Percentiles rank a stretch among this genome's conserved stretches.
Evolutionary conservation across 92 coral and sea anemone genomes (phyloP).

Genomic region (Virgularia gustaviana): DNA sequence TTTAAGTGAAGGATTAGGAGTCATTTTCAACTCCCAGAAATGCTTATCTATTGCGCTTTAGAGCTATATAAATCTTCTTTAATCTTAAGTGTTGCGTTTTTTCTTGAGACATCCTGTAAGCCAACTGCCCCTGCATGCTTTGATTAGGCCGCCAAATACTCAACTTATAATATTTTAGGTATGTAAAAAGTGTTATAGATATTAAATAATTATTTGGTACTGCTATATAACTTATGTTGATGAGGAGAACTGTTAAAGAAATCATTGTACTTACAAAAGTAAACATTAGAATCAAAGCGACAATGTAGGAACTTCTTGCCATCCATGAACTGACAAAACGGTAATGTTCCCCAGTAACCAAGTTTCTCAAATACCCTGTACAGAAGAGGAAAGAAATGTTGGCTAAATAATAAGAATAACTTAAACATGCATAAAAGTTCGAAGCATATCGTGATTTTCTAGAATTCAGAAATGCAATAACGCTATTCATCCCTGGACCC

Average conservation of each 20-base stretch:
- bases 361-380: conserved; percentile 90
- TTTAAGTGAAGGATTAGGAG: too few species aligned
- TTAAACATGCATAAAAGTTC: not conserved
- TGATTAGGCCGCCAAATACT: too few species aligned
- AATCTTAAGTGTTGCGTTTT: too few species aligned
- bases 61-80: too few species aligned
- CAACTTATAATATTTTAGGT: too few species aligned
- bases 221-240: not conserved
- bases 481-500: too few species aligned
- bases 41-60: too few species aligned
- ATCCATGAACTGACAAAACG: conserved; percentile 98
- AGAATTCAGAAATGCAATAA: too few species aligned
- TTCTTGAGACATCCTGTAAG: too few species aligned
- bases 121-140: too few species aligned
- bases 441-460: not conserved
- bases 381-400: not conserved
- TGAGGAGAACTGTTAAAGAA: not conserved
- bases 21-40: too few species aligned
- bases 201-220: not conserved
- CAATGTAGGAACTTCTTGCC: conserved; percentile 96
- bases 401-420: not conserved
- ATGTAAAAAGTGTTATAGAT: too few species aligned
- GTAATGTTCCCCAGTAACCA: conserved; percentile 94
- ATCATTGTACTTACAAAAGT: conserved; percentile 99
- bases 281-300: conserved; percentile 95